Evolutionary conservation across 1,140 invertebrate genomes (phyloP).

Genomic region (Mizuhopecten yessoensis): DNA sequence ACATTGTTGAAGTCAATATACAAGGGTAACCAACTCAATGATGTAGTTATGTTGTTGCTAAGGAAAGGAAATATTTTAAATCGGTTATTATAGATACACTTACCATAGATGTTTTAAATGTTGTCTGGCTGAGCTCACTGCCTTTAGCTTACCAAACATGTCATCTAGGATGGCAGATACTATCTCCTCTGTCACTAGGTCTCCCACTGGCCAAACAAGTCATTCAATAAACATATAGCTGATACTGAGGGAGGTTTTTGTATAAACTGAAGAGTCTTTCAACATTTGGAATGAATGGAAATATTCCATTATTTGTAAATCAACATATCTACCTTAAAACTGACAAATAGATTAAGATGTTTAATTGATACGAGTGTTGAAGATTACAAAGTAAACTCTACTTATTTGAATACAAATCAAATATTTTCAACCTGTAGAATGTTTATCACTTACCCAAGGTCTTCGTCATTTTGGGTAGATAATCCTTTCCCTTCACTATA

Average conservation of each 20-base stretch:
- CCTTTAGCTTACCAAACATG: constrained; percentile 74
- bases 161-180: constrained; percentile 87
- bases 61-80: not conserved
- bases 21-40: too few species aligned
- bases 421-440: not conserved
- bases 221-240: too few species aligned
- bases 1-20: too few species aligned
- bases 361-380: too few species aligned
- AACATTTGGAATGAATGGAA: too few species aligned
- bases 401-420: too few species aligned
- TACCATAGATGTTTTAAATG: constrained; percentile 76
- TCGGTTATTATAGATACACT: not conserved
- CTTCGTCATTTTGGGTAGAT: constrained; percentile 66
- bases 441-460: constrained; percentile 63
- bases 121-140: constrained; percentile 65
- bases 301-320: too few species aligned
- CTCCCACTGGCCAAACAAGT: constrained; percentile 69
- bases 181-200: constrained; percentile 80
- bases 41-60: not conserved
- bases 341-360: too few species aligned
- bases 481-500: constrained; percentile 65
- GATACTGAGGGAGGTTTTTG: too few species aligned
- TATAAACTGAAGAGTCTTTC: constrained; percentile 6
- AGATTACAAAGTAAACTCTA: too few species aligned
- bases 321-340: too few species aligned